phyloP scores from a whole-genome alignment of 2,888 invertebrate species.

The Matsumyia berberina region DNA sequence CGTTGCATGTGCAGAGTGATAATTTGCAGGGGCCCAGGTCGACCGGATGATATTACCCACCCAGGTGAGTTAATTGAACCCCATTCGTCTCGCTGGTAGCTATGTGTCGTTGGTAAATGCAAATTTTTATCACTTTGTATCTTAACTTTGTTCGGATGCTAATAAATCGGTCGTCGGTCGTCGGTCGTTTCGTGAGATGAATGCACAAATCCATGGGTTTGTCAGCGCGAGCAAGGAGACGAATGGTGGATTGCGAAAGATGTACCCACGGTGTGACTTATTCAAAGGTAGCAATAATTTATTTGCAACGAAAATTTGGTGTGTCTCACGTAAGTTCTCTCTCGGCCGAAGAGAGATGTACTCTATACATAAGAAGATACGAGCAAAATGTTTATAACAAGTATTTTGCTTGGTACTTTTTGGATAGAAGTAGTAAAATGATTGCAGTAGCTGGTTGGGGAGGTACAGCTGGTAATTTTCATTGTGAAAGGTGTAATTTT shows the following conservation, averaged over 20 bases:
- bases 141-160: conserved; percentile 40
- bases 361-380: neutral
- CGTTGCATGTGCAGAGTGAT: conserved; percentile 60
- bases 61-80: conserved; percentile 72
- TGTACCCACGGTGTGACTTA: conserved; percentile 60
- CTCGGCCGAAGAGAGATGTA: neutral
- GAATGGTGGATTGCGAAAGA: conserved; percentile 52
- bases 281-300: conserved; percentile 42
- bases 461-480: conserved; percentile 33
- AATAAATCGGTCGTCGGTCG: conserved; percentile 62
- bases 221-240: conserved; percentile 29
- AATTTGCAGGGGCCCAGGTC: conserved; percentile 51
- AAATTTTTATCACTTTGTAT: conserved; percentile 46
- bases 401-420: neutral
- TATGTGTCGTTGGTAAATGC: conserved; percentile 27
- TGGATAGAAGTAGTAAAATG: conserved; percentile 4
- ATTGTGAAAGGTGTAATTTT: conserved; percentile 49
- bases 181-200: conserved; percentile 52
- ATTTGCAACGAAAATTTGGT: conserved; percentile 23
- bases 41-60: conserved; percentile 67
- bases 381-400: conserved; percentile 21
- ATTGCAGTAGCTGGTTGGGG: conserved; percentile 27
- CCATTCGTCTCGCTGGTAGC: conserved; percentile 19
- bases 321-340: conserved; percentile 45
- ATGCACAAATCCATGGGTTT: conserved; percentile 57